Base-by-base conservation (phyloP, 2,888 invertebrate genomes). In the Phrixothrix hirtus region DNA sequence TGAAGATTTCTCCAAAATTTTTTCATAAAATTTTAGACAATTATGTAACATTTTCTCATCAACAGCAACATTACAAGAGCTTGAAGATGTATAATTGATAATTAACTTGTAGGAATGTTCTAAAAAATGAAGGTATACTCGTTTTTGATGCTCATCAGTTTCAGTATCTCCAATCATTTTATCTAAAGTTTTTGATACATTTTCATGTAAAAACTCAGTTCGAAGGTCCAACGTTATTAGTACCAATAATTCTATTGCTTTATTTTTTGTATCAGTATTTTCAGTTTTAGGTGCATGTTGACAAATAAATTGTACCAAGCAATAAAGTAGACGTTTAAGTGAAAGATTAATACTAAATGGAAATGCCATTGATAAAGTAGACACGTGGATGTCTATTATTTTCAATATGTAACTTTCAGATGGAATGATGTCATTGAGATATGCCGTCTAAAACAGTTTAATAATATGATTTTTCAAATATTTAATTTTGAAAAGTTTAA, bases 11-110 rank as follows among this genome's bases (percentile, higher is more conserved):
- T 94, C 93, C 13, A 95, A 73, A 59, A 93, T 84, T 65, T 86
- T 86, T 70, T 93, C 92, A 84, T 95, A 88, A 67, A 92, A 94
- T 64, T 87, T 88, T 13, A 92, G 79, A 77, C 89, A 83, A 57
- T 84, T 83, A 55, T 83, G 82, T 30, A 84, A 69, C 36, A 83
- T 81, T 59, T 82, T 81, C 61, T 85, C 86, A 64, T 84, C 81
- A 9, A 87, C 67, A 30, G 69, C 61, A 1, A 65, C 60, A 37
- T 64, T 66, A 12, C 54, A 45, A 2, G 57, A 56, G 12, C 43
- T 51, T 12, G 51, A 36, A 1, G 74, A 74, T 0, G 84, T 80
- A 60, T 83, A 85, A 65, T 79, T 83, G 26, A 85, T 81, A 27
- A 89, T 77, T 37, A 90, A 76, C 47, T 82, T 80, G 67, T 89